A percentile compares a stretch with the other conserved stretches of the same genome.
These are phyloP conservation scores for Drosophila subquinaria DNA, from an alignment of 2,888 invertebrate genomes.

Conservation along the genomic window DNA sequence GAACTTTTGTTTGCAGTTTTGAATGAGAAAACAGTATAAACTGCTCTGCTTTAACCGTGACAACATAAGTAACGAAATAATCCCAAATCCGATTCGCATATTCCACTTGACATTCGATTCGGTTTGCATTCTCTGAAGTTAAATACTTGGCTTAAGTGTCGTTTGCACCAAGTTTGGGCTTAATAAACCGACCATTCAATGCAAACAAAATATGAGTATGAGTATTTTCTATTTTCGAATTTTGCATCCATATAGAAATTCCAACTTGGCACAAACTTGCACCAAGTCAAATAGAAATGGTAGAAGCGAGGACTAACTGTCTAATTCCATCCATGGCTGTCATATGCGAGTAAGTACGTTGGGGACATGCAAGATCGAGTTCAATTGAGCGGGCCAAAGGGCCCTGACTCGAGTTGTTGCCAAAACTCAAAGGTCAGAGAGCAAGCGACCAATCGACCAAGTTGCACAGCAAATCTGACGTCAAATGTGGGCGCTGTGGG, in stretches of 20 bases:
- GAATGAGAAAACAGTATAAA: not conserved
- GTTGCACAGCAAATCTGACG: slow-evolving; percentile 3
- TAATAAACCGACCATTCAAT: slow-evolving; percentile 1
- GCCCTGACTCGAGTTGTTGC: slow-evolving; percentile 34
- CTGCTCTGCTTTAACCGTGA: not conserved
- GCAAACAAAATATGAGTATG: slow-evolving; percentile 5
- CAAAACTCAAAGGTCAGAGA: slow-evolving; percentile 32
- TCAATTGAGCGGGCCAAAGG: slow-evolving; percentile 49
- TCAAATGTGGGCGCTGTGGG: slow-evolving; percentile 10
- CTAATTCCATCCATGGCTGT: slow-evolving; percentile 40
- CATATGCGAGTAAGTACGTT: slow-evolving; percentile 21
- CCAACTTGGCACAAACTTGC: slow-evolving; percentile 14
- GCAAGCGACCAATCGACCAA: slow-evolving; percentile 12
- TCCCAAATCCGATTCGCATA: not conserved
- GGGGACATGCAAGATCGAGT: slow-evolving; percentile 26
- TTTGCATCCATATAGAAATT: not conserved
- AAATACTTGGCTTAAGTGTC: not conserved
- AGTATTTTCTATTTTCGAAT: slow-evolving; percentile 10
- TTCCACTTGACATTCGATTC: not conserved
- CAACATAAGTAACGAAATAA: not conserved
- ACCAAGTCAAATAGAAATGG: slow-evolving; percentile 26
- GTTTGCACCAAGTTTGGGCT: not conserved
- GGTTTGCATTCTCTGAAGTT: not conserved
- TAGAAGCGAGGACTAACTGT: slow-evolving; percentile 23
- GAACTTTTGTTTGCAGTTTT: not conserved